These are phyloP conservation scores for Habropoda laboriosa DNA, from an alignment of 1,140 invertebrate genomes.

Conservation along the genomic window DNA sequence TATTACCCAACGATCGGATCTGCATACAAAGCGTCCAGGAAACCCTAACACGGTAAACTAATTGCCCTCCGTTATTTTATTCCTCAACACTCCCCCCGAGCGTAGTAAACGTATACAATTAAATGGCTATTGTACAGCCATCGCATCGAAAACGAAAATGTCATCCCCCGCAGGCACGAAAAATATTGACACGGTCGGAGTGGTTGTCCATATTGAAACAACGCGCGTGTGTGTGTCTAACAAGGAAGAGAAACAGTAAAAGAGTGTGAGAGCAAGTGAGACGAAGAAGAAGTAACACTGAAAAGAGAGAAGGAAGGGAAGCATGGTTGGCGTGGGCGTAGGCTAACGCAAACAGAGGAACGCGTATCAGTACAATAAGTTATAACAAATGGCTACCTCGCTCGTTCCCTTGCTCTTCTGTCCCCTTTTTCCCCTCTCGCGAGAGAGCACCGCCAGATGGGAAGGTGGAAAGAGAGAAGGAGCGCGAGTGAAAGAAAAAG, in stretches of 20 bases:
- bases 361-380: conserved; percentile 66
- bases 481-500: background rate
- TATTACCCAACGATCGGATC: background rate
- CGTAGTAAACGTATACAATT: conserved; percentile 1
- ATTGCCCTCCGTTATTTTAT: background rate
- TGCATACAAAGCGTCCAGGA: background rate
- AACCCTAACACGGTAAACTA: background rate
- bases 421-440: background rate
- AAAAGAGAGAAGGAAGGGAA: background rate
- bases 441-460: background rate
- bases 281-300: background rate
- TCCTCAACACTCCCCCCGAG: background rate
- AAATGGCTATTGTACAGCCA: conserved; percentile 7
- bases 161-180: background rate
- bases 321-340: conserved; percentile 49
- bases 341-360: conserved; percentile 63
- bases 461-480: background rate
- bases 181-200: conserved; percentile 36
- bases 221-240: no score
- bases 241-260: background rate
- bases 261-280: background rate
- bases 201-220: conserved; percentile 1
- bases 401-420: conserved; percentile 33
- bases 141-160: background rate
- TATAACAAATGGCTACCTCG: conserved; percentile 66